Base-by-base conservation (phyloP, 2,797 vertebrate species). In the Bradypodion pumilum region DNA sequence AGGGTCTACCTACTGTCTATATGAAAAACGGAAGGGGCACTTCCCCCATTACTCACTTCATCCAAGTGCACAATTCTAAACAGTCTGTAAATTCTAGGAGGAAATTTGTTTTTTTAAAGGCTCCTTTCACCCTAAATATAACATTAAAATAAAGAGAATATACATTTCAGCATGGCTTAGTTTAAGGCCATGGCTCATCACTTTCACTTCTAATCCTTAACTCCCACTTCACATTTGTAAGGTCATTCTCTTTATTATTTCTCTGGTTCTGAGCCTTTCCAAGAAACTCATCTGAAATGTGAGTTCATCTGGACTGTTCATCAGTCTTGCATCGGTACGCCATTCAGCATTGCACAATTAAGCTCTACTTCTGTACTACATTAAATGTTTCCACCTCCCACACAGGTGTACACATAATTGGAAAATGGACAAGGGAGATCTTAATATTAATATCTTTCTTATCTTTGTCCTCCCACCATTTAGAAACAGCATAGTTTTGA, bases 291-390 rank as follows among this genome's bases (percentile, higher is more conserved):
- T 56, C 52, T 56, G 52, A 56, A 56, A 56, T 56, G 52, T 56
- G 52, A 56, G 52, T 56, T 56, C 52, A 56, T 56, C 52, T 56
- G 56, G 52, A 56, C 52, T 29, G 70, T 60, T 77, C 35, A 46
- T 77, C 46, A 78, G 65, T 78, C 40, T 66, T 84, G 82, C 66
- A 60, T 78, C 78, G 32, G 66, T 70, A 37, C 27, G 59, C n/a
- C 62, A n/a, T 75, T 70, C 82, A 63, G 82, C 40, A 27, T 7
- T 56, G 82, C 35, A 21, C 74, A 72, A 84, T 77, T 84, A 84
- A 83, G 16, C 60, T 46, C 35, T 23, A 27, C 29, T 81, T 72
- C 44, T 27, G 6, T 40, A 77, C 62, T 74, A 59, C 68, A 60
- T 72, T 73, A 32, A 66, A 65, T 13, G 32, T 21, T 63, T 59